A percentile compares a stretch with the other conserved stretches of the same genome.
Evolutionary conservation across 2,888 invertebrate genomes (phyloP).

Genomic region (Drosophila austrosaltans): DNA sequence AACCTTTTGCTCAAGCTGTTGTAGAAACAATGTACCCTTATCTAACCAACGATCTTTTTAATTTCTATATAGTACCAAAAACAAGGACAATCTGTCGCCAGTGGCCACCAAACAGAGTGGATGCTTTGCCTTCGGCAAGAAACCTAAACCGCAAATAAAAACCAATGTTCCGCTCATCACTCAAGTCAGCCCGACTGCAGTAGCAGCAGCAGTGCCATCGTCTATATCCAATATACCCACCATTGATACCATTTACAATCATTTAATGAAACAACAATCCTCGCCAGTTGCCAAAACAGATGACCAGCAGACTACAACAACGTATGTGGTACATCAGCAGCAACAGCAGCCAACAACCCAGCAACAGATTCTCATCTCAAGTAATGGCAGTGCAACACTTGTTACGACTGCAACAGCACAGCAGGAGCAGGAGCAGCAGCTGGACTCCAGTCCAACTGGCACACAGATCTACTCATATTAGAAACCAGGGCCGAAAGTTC

Average conservation of each 20-base stretch:
- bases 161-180: slow-evolving; percentile 11
- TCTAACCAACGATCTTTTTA: background rate
- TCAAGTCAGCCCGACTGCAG: background rate
- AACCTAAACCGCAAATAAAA: slow-evolving; percentile 57
- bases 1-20: too few species aligned
- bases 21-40: background rate
- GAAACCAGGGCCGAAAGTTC: slow-evolving; percentile 42
- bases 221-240: slow-evolving; percentile 58
- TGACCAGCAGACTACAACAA: background rate
- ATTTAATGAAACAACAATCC: slow-evolving; percentile 55
- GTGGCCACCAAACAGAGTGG: slow-evolving; percentile 80
- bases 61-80: slow-evolving; percentile 67
- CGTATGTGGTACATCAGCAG: slow-evolving; percentile 9
- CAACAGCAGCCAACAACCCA: slow-evolving; percentile 24
- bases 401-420: slow-evolving; percentile 14
- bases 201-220: slow-evolving; percentile 11
- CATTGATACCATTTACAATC: slow-evolving; percentile 72
- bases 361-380: slow-evolving; percentile 24
- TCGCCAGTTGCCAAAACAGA: slow-evolving; percentile 29
- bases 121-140: slow-evolving; percentile 80
- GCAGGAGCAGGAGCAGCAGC: slow-evolving; percentile 13
- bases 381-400: slow-evolving; percentile 29
- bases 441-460: slow-evolving; percentile 14
- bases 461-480: slow-evolving; percentile 12
- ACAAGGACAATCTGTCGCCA: slow-evolving; percentile 79